These are phyloP conservation scores for Dryocosmus kuriphilus DNA, from an alignment of 2,888 invertebrate genomes.

Conservation along the genomic window DNA sequence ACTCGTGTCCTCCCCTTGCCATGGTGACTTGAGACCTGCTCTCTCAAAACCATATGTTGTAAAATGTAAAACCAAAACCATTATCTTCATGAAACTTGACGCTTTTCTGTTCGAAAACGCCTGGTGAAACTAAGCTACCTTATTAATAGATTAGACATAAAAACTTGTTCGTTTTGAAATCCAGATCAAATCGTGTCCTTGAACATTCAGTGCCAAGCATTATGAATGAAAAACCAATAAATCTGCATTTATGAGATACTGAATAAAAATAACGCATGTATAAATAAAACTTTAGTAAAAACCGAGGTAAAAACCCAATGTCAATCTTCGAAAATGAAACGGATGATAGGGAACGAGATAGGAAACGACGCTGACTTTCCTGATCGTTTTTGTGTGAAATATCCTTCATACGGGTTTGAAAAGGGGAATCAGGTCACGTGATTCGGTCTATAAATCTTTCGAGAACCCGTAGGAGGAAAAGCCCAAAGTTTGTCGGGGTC, in stretches of 20 bases:
- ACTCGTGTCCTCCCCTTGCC: constrained; percentile 43
- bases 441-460: constrained; percentile 55
- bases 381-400: background rate
- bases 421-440: constrained; percentile 53
- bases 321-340: background rate
- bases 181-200: background rate
- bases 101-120: too few relatives aligned
- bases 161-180: background rate
- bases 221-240: too few relatives aligned
- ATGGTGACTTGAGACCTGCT: background rate
- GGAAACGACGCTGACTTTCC: background rate
- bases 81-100: constrained; percentile 1
- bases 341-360: background rate
- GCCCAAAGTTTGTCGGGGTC: constrained; percentile 45
- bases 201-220: background rate
- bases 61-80: constrained; percentile 12
- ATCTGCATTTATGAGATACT: too few relatives aligned
- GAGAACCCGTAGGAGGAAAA: constrained; percentile 12
- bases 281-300: background rate
- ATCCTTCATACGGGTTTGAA: constrained; percentile 41
- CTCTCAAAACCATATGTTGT: constrained; percentile 1
- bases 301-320: background rate
- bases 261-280: too few relatives aligned
- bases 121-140: background rate
- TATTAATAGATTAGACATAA: background rate